Percentiles rank a stretch among this genome's conserved stretches.
phyloP scores from a whole-genome alignment of 2,888 invertebrate species.

The Drosophila yooni region DNA sequence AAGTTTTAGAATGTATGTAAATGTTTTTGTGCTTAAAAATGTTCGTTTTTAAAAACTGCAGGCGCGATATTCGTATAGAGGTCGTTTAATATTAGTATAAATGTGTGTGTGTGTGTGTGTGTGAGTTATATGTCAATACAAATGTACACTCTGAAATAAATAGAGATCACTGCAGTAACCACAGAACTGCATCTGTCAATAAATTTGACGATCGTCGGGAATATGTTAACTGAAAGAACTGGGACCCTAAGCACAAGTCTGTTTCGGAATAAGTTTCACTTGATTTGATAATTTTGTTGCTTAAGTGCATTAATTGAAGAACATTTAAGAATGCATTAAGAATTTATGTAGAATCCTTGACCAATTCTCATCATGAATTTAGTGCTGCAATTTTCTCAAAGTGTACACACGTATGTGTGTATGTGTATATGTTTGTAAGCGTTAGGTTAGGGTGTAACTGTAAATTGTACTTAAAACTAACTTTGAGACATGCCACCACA shows the following conservation, averaged over 20 bases:
- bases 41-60: constrained; percentile 54
- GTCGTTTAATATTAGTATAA: constrained; percentile 19
- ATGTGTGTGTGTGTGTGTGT: constrained; percentile 5
- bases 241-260: background rate
- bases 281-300: background rate
- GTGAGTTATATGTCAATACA: constrained; percentile 14
- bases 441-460: constrained; percentile 43
- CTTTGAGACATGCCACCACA: constrained; percentile 36
- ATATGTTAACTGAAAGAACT: background rate
- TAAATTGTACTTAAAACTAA: constrained; percentile 20
- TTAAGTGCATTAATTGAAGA: background rate
- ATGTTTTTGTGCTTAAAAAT: constrained; percentile 36
- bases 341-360: background rate
- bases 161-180: background rate
- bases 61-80: constrained; percentile 64
- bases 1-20: constrained; percentile 10
- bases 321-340: background rate
- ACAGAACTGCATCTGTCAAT: background rate
- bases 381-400: background rate
- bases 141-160: background rate
- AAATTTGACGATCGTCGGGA: background rate
- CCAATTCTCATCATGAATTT: background rate
- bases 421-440: constrained; percentile 19
- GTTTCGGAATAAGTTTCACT: background rate
- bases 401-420: background rate